Evolutionary conservation across 2,113 vertebrate genomes (phyloP), one percentile per base, ranked within the genome.

Genomic region (Odobenus rosmarus): DNA sequence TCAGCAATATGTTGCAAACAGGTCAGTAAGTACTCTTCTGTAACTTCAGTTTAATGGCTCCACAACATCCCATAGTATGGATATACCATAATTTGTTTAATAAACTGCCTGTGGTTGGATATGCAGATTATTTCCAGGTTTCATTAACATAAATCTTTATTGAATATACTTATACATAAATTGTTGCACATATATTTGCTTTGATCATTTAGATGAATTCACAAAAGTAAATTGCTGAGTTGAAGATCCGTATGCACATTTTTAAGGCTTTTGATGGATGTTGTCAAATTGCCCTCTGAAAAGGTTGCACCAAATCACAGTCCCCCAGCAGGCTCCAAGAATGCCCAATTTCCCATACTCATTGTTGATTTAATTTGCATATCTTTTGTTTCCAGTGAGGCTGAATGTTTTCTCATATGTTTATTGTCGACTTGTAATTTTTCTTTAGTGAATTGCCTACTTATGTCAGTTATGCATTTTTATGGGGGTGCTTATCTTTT

Each of bases 381-480:
- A 96, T 90, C 83, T 87, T 87, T 93, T 88, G 84, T 88, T 95
- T 81, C 84, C 90, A 93, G 57, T 71, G 64, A 90, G 84, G 55
- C 88, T 84, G 71, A 97, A 72, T 59, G n/a, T 92, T 80, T 97
- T 93, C 90, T 93, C 81, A 61, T 90, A 88, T 85, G 97, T 90
- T 97, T 95, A 95, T 77, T 95, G 95, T 96, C 93, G 94, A 90
- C 81, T 90, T 92, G 90, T 93, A 94, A 97, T 97, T 97, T 97
- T 98, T 97, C 97, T 97, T 96, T 83, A 85, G 88, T 88, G 28
- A 96, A 97, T 97, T 98, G 90, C 93, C 91, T 96, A 72, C 95
- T 97, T 96, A 88, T 93, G 97, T 86, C 97, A 96, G 88, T 97
- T 94, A 94, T 46, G 90, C 46, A 33, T 94, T 96, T 97, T 96